Base-by-base conservation (phyloP, 30 jellyfish, hydroid and myxozoan genomes). In the Aurelia sp. region DNA sequence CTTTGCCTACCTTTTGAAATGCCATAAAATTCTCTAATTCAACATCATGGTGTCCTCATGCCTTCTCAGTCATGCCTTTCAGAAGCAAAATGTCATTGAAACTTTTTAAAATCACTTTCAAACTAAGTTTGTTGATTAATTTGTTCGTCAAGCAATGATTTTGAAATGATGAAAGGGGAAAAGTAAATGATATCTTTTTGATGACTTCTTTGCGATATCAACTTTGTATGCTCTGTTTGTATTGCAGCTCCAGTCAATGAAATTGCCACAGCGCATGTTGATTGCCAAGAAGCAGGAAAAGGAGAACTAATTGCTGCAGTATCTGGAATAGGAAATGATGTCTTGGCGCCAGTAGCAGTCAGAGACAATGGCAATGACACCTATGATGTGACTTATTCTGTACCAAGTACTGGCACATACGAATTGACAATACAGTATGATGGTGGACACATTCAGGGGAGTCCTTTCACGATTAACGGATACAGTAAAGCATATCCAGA, bases 391-490 rank as follows among this genome's bases (percentile, higher is more conserved):
- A 74, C 99, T 20, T 94, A 81, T 61, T 90, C 97, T 16, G 96
- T 97, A 8, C 96, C 96, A 11, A 66, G 68, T 13, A 59, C 97
- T 19, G 97, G 96, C 13, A 76, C 86, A 3, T 94, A 94, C 62
- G 79, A 69, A 16, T 59, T 88, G 18, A 71, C 66, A 35, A 78
- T 94, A 35, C 73, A 74, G 11, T 94, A 97, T 90, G 96, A 90
- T 61, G 96, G 90, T 37, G 81, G 31, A 4, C 94, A 94, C 53
- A 79, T 94, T 8, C 91, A 86, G 17, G 99, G 99, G 30, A 94
- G 99, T 69, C 99, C 99, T 12, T 94, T 94, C 62, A 76, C 60
- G 12, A 92, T 93, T 51, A 86, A 75, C 73, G 98, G 89, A 13
- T 68, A 86, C 76, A 81, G 79, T 78, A 71, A 59, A 41, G 82